Evolutionary conservation across 2,888 invertebrate genomes (phyloP), one percentile per base, ranked within the genome.

Genomic region (Laspeyria flexula): DNA sequence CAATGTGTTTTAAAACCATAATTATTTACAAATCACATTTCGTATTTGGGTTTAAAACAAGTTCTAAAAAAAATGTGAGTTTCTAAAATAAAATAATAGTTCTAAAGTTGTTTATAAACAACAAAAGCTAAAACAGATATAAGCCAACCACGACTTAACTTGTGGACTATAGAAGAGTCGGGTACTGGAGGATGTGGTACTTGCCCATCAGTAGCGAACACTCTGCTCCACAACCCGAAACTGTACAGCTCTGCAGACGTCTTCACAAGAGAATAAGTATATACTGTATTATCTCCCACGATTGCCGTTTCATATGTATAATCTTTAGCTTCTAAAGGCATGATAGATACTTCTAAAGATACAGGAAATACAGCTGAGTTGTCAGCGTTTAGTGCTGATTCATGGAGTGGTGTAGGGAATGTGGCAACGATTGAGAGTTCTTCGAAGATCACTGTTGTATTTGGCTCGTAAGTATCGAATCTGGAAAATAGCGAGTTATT

Each of bases 181-280:
- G 42, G 53, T 13, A 73, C 34, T 0, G 86, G 79, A 0, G 84
- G 81, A 3, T 82, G 74, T 0, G 74, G 0, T 77, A 79, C 3
- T n/a, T 76, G 44, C 0, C 83, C 87, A 63, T 94, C 94, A 30
- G 83, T 82, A 0, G 71, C 81, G 60, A 87, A 94, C 39, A 90
- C 82, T 55, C 94, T 83, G 0, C 94, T 93, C 84, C 91, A 94
- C 5, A 94, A 77, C 0, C 87, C 92, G 49, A 94, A 94, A 3
- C 86, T 77, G 33, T 94, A 85, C 37, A 94, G 60, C 33, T 93
- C 83, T 1, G 71, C 73, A 3, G 71, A 49, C 3, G 44, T 52
- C 31, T 79, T 77, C 1, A 55, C 65, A 35, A 92, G 66, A 1
- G 57, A 62, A 21, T 86, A 59, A 0, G 65, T 77, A 33, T 76